Evolutionary conservation across 2,113 vertebrate genomes (phyloP), one percentile per base, ranked within the genome.

Genomic region (Cinclus cinclus): DNA sequence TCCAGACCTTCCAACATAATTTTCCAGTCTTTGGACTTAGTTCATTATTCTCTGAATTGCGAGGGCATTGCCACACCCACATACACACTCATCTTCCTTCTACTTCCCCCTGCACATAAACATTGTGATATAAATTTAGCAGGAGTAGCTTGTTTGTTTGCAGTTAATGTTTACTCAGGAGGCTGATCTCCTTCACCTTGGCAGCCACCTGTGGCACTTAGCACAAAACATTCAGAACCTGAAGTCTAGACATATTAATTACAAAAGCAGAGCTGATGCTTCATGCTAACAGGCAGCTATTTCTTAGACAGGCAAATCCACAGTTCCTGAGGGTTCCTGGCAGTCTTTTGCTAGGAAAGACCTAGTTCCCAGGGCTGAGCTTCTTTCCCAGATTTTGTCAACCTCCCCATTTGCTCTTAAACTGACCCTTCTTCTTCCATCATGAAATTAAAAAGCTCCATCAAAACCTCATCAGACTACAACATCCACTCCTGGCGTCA

Each of bases 381-480:
- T 63, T 35, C 39, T 58, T 73, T 42, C 49, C 46, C 44, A 65
- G n/a, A 25, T 73, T 58, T 62, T 87, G 21, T 46, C 2, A 7
- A 6, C 33, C 44, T 79, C 52, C 18, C 23, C 22, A 23, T 24
- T 14, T 80, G 13, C 42, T 65, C 69, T 31, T 42, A 49, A 60
- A 44, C n/a, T 49, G 62, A 79, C 20, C 42, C 25, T 65, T 91
- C 55, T 83, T 69, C 42, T 77, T 75, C 58, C 46, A 41, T 31
- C n/a, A 77, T 20, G 47, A 30, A 62, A 37, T 59, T 24, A 44
- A 37, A 49, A 94, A 19, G 5, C 42, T 88, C 41, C 42, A 33
- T 8, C 14, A 60, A 63, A 94, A 63, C 0, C 0, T 22, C 3
- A 5, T 33, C 27, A 59, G 49, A 39, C 15, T 2, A 0, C 46